These are phyloP conservation scores for Tragulus kanchil DNA, from an alignment of 2,113 vertebrate species.

Conservation along the genomic window DNA sequence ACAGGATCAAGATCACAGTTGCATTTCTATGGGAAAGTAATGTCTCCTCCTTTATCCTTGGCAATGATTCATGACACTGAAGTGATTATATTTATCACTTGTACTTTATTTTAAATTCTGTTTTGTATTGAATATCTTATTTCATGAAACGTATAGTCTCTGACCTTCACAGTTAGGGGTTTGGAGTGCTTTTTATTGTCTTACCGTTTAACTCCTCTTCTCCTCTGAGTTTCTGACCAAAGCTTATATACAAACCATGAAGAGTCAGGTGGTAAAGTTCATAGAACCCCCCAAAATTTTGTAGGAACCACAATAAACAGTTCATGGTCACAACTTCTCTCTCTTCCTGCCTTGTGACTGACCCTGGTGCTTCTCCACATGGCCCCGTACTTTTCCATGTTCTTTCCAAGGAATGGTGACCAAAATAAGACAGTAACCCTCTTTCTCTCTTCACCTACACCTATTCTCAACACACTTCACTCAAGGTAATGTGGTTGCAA, in stretches of 20 bases:
- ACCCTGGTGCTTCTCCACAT: not conserved
- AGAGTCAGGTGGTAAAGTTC: not conserved
- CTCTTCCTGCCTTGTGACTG: not conserved
- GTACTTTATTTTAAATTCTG: not conserved
- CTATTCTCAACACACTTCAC: not conserved
- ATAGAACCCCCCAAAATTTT: too few species aligned
- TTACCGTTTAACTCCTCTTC: not conserved
- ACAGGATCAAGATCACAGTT: not conserved
- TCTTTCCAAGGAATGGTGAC: not conserved
- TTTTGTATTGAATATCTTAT: not conserved
- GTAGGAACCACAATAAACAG: not conserved
- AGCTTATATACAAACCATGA: not conserved
- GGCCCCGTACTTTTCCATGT: rapidly evolving
- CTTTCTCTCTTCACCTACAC: not conserved
- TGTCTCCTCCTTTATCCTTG: not conserved
- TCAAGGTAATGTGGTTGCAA: not conserved
- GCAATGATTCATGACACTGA: not conserved
- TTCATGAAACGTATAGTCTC: not conserved
- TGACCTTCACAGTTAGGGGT: not conserved
- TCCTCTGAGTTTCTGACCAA: not conserved
- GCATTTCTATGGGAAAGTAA: not conserved
- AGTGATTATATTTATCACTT: not conserved
- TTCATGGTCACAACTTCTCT: rapidly evolving
- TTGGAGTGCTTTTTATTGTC: not conserved
- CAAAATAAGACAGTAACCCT: not conserved